These are phyloP conservation scores for Alectura lathami DNA, from an alignment of 2,113 vertebrate genomes.

Conservation along the genomic window DNA sequence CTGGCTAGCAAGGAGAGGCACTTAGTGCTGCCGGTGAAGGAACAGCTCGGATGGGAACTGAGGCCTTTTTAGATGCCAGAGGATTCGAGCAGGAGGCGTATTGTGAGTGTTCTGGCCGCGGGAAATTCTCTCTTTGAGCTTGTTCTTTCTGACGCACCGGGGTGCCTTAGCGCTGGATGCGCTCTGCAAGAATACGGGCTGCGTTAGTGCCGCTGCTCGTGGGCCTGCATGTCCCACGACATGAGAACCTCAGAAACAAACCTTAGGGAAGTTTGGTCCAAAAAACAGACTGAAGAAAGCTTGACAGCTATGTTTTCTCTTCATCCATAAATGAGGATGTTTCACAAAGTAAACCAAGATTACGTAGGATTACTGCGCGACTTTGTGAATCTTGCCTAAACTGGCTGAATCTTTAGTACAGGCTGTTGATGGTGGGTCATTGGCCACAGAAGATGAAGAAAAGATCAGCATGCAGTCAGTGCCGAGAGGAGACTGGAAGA, in stretches of 20 bases:
- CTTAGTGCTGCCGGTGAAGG: background rate
- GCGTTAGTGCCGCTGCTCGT: background rate
- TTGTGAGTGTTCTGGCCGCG: conserved; percentile 19
- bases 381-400: background rate
- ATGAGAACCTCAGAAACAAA: background rate
- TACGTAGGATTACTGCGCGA: background rate
- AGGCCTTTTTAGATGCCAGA: background rate
- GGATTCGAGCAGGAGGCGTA: background rate
- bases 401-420: background rate
- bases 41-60: background rate
- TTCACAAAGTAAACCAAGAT: background rate
- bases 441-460: background rate
- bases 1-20: background rate
- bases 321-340: background rate
- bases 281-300: background rate
- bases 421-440: background rate
- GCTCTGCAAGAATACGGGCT: background rate
- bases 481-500: background rate
- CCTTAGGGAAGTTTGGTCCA: background rate
- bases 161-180: background rate
- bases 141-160: background rate
- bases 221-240: background rate
- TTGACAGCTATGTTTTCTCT: background rate
- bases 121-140: conserved; percentile 37
- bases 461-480: background rate